Evolutionary conservation across 2,888 invertebrate genomes (phyloP).

Genomic region (Branchellion lobata): DNA sequence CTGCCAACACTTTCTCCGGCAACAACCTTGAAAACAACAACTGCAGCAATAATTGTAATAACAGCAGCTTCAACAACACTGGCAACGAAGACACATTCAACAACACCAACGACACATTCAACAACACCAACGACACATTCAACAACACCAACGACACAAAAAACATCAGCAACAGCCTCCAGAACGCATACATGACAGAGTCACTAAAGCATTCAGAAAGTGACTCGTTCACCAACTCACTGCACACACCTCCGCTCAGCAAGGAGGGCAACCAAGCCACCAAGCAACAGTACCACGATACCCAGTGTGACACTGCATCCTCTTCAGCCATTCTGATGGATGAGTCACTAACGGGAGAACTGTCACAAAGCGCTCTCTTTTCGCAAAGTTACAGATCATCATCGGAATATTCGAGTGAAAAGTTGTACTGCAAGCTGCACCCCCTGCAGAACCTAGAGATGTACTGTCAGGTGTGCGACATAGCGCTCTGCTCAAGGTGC

Average conservation of each 20-base stretch:
- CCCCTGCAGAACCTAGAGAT: neutral
- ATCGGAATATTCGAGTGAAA: slow-evolving; percentile 23
- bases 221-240: no score
- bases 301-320: neutral
- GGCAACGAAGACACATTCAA: no score
- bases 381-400: slow-evolving; percentile 39
- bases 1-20: no score
- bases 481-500: slow-evolving; percentile 10
- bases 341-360: neutral
- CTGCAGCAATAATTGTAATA: no score
- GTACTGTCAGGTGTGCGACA: slow-evolving; percentile 26
- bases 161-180: neutral
- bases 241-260: neutral
- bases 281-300: neutral
- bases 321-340: slow-evolving; percentile 28
- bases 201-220: neutral
- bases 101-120: no score
- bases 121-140: no score
- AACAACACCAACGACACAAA: no score
- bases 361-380: slow-evolving; percentile 19
- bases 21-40: neutral
- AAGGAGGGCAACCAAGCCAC: neutral
- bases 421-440: slow-evolving; percentile 14
- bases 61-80: neutral
- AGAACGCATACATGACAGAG: neutral